A percentile compares a stretch with the other conserved stretches of the same genome.
phyloP scores from a whole-genome alignment of 2,113 vertebrate species.

The Saguinus imperator region DNA sequence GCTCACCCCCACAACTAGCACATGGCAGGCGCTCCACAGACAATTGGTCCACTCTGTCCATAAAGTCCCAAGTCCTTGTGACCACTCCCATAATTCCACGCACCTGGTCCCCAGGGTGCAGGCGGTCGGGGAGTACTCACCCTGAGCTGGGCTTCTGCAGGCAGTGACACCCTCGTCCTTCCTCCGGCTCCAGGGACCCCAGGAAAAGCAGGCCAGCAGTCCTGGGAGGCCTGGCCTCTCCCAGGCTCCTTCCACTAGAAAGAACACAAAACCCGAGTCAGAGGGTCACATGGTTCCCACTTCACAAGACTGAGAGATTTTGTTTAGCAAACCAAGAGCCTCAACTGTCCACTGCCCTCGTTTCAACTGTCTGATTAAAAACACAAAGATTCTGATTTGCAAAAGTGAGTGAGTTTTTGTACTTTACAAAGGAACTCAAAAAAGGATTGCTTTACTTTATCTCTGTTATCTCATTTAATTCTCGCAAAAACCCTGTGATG shows the following conservation, averaged over 20 bases:
- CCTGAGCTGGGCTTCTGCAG: conserved; percentile 31
- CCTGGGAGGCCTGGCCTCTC: conserved; percentile 37
- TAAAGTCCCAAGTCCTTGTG: neutral
- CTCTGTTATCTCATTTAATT: neutral
- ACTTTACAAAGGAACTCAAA: neutral
- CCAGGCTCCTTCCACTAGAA: conserved; percentile 37
- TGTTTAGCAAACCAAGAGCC: neutral
- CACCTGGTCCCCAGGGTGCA: neutral
- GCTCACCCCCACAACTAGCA: neutral
- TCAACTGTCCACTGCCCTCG: neutral
- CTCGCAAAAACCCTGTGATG: neutral
- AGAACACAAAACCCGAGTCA: conserved; percentile 38
- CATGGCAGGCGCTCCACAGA: neutral
- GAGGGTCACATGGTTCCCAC: neutral
- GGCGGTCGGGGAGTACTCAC: conserved; percentile 50
- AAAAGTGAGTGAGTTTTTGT: neutral
- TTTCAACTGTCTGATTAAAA: neutral
- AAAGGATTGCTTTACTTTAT: neutral
- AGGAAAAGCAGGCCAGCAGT: conserved; percentile 71
- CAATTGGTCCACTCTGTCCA: neutral
- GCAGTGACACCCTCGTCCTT: conserved; percentile 30
- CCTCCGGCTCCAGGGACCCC: conserved; percentile 62
- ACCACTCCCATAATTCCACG: neutral
- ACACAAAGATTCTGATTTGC: neutral
- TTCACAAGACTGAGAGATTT: neutral